Base-by-base conservation (phyloP, 1,140 invertebrate genomes). In the Lycorma delicatula region DNA sequence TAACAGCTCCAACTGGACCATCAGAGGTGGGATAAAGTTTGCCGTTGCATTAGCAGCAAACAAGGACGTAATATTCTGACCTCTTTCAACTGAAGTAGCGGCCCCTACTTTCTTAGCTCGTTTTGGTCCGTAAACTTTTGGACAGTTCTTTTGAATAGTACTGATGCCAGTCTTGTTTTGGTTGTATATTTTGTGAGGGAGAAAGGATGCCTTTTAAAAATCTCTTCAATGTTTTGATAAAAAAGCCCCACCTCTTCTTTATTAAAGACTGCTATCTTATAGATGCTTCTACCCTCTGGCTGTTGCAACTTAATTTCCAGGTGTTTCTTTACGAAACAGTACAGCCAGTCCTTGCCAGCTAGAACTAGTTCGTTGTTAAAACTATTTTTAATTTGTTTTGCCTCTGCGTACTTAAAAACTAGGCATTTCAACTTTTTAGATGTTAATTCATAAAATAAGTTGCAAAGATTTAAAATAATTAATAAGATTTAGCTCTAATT, bases 11-110 rank as follows among this genome's bases (percentile, higher is more conserved):
- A 46, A 54, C 7, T 48, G 70, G 68, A n/a, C 54, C 25, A 72
- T 69, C 62, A 68, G 64, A 25, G 67, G 68, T 26, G n/a, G n/a
- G n/a, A n/a, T n/a, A 25, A 41, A 64, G 41, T 62, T 64, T 31
- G 70, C 71, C 18, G 52, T 54, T 18, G 68, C 68, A 56, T 58
- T 70, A 12, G 68, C 50, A n/a, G 61, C 66, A 61, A 52, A 65
- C 1, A 62, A 64, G 0, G 61, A 47, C 38, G 72, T 72, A 6
- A 74, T 63, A 6, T 67, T 44, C 27, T 60, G 64, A 5, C 70
- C 74, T 36, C 66, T 59, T 71, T 77, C 61, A 68, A 69, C 16
- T 69, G 70, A 48, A 69, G 49, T n/a, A n/a, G n/a, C 12, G 66
- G 73, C 56, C 72, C 59, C 65, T 49, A 75, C 62, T 12, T 68